Base-by-base conservation (phyloP, 2,888 invertebrate species). In the Lampropteryx suffumata region DNA sequence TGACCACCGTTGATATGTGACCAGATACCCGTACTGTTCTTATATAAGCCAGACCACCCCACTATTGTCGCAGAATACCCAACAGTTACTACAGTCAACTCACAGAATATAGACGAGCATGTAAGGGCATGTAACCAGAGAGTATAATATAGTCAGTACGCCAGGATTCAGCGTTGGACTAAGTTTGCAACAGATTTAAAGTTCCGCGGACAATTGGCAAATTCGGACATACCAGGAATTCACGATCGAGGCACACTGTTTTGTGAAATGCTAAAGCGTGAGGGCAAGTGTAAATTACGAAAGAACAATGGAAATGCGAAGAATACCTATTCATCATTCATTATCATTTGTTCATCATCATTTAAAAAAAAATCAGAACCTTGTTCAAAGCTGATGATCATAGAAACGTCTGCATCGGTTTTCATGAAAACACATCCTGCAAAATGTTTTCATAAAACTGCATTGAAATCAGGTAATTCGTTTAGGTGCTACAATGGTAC, bases 11-110 rank as follows among this genome's bases (percentile, higher is more conserved):
- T 65, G 68, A 79, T 82, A 70, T 81, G 79, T 79, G 73, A 65
- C 65, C 62, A 52, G 50, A 30, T 57, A 40, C 41, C 47, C 52
- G 61, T 34, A 56, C 58, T 62, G 64, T 65, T 69, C 58, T 83
- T 84, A 81, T 84, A 84, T 84, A 84, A 82, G 77, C 65, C 71
- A 26, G 45, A 53, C 64, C 43, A 68, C 79, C 81, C 81, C 82
- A 75, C 82, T 76, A 67, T 68, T 48, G 35, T 32, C 57, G 59
- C 57, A 64, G 68, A 69, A 65, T 59, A 28, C 9, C 32, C 1
- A n/a, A 28, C n/a, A 39, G 32, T 34, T 9, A 39, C 33, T 52
- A 52, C 29, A 21, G 40, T 14, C 24, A 64, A 40, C 37, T 24
- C 56, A 58, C 57, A 62, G 68, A 70, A 67, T 61, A 44, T 0